These are phyloP conservation scores for Hycleus phaleratus DNA, from an alignment of 1,140 invertebrate species.

Conservation along the genomic window DNA sequence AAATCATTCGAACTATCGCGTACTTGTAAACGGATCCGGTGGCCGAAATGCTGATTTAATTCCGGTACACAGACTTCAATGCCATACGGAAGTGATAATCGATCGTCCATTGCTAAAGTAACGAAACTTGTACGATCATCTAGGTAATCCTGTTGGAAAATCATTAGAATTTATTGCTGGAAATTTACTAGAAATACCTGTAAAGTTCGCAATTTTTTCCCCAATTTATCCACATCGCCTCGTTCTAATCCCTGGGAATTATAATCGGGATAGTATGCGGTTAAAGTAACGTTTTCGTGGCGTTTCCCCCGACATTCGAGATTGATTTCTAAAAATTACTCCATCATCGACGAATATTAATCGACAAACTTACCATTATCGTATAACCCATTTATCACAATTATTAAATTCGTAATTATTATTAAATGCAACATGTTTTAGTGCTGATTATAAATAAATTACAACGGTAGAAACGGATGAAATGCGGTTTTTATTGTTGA, in stretches of 20 bases:
- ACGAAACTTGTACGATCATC: slow-evolving; percentile 44
- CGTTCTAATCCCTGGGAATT: slow-evolving; percentile 39
- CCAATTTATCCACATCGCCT: slow-evolving; percentile 39
- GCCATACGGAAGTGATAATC: slow-evolving; percentile 41
- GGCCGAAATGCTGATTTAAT: slow-evolving; percentile 44
- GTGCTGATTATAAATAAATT: not conserved
- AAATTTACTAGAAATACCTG: slow-evolving; percentile 37
- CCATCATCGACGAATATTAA: not conserved
- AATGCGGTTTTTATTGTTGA: not conserved
- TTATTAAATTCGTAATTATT: not conserved
- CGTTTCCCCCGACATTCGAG: slow-evolving; percentile 35
- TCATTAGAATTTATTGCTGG: slow-evolving; percentile 5
- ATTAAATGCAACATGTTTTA: not conserved
- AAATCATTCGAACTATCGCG: slow-evolving; percentile 40
- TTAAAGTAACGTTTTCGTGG: slow-evolving; percentile 41
- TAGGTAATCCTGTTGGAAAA: slow-evolving; percentile 41
- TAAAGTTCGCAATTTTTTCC: slow-evolving; percentile 42
- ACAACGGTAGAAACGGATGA: not conserved
- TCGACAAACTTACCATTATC: not conserved
- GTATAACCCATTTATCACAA: not conserved
- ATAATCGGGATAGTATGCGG: slow-evolving; percentile 46
- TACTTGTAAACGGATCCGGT: slow-evolving; percentile 40
- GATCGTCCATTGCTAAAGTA: slow-evolving; percentile 44
- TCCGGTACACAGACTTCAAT: slow-evolving; percentile 45
- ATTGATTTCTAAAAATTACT: slow-evolving; percentile 29